These are phyloP conservation scores for Caligus rogercresseyi DNA, from an alignment of 1,140 invertebrate species.

Conservation along the genomic window DNA sequence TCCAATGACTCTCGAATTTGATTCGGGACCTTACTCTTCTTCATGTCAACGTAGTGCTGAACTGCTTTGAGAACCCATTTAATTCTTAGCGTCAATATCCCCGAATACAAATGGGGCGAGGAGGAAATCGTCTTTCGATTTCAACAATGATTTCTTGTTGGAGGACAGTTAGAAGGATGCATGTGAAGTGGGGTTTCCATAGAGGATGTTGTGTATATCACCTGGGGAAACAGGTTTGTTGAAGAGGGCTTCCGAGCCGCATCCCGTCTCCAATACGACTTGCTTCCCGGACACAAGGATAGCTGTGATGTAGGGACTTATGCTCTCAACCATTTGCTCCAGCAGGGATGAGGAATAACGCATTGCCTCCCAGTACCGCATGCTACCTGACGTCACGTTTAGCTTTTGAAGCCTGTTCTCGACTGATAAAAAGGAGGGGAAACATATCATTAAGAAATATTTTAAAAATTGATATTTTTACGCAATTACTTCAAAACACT, in stretches of 20 bases:
- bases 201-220: constrained; percentile 48
- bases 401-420: constrained; percentile 51
- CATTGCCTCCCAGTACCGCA: constrained; percentile 81
- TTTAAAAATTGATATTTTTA: too few species aligned
- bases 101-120: constrained; percentile 76
- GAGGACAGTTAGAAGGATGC: constrained; percentile 84
- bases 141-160: constrained; percentile 87
- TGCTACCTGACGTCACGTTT: constrained; percentile 66
- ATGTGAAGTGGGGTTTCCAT: constrained; percentile 39
- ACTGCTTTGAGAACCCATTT: constrained; percentile 25
- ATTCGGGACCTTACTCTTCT: not conserved
- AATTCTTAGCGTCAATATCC: constrained; percentile 87
- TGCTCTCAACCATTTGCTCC: constrained; percentile 84
- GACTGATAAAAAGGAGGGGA: constrained; percentile 41
- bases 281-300: constrained; percentile 93
- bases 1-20: not conserved
- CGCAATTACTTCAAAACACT: too few species aligned
- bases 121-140: constrained; percentile 83
- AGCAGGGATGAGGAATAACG: constrained; percentile 81
- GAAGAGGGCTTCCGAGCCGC: constrained; percentile 81
- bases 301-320: constrained; percentile 92
- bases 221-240: constrained; percentile 88
- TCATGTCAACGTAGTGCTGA: not conserved
- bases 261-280: constrained; percentile 81
- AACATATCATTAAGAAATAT: too few species aligned